phyloP scores from a whole-genome alignment of 2,113 vertebrate genomes.

The Fregata magnificens region DNA sequence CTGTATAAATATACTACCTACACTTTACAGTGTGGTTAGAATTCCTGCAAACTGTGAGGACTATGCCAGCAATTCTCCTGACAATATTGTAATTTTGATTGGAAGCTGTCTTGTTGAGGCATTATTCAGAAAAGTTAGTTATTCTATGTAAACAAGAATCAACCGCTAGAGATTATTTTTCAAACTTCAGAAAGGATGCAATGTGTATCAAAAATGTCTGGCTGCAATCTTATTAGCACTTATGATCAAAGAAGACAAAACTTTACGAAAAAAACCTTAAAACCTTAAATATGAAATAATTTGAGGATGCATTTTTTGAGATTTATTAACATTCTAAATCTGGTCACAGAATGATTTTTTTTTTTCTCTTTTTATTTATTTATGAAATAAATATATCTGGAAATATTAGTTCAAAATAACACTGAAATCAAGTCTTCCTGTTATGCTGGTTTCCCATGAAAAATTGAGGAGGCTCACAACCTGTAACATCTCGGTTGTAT shows the following conservation, averaged over 20 bases:
- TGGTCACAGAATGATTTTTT: not conserved
- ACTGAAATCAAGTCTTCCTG: not conserved
- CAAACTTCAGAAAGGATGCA: not conserved
- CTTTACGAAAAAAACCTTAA: not conserved
- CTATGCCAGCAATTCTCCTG: not conserved
- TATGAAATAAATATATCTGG: not conserved
- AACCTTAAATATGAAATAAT: not conserved
- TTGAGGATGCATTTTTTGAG: not conserved
- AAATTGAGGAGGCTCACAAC: not conserved
- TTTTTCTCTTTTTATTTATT: not conserved
- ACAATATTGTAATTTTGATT: not conserved
- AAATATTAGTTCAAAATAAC: not conserved
- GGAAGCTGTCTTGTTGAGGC: not conserved
- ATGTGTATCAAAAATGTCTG: not conserved
- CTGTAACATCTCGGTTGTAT: not conserved
- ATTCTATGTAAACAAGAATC: not conserved
- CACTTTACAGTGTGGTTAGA: not conserved
- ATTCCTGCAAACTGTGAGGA: not conserved
- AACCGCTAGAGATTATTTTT: not conserved
- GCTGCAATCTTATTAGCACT: not conserved
- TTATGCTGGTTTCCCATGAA: not conserved
- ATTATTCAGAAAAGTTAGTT: not conserved
- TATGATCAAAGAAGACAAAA: not conserved
- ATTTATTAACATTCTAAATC: not conserved
- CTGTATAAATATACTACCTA: not conserved